Base-by-base conservation (phyloP, 2,888 invertebrate genomes). In the Ophion obscuratus region DNA sequence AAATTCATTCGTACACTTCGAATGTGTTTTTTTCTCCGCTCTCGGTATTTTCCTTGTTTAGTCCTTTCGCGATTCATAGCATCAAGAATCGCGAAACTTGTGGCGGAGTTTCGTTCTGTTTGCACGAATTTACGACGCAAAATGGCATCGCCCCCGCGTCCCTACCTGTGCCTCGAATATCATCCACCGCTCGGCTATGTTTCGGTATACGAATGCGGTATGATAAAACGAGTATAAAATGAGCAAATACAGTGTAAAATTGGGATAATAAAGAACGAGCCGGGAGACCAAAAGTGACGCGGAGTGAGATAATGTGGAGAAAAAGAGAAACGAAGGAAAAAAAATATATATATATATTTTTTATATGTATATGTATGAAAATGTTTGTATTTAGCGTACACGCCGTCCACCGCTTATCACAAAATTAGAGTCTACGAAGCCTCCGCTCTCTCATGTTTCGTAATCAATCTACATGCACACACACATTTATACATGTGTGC, bases 351-450 rank as follows among this genome's bases (percentile, higher is more conserved):
- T 47, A 47, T 47, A 47, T 47, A 47, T 47, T 53, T 17, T 53
- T 4, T 53, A 53, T 14, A 5, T 53, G 17, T 17, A 17, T 17
- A 14, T 53, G 17, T 53, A 53, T 53, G 71, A 80, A 77, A 74
- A 76, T 76, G 62, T 7, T 53, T 71, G 75, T 82, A 68, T 84
- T 31, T 62, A 68, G 75, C 74, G 44, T 53, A 67, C 76, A 89
- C 90, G 89, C 90, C 92, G 92, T 91, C 91, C 90, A 87, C 90
- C 91, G 88, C 88, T 91, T 93, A 93, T 93, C 93, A 93, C 93
- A 93, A 92, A 90, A 91, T 91, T 91, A 90, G 90, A 92, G 91
- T 92, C 91, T 90, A 90, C 89, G 83, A 90, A 90, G 90, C 87
- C 89, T 90, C 86, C 87, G 84, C 78, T 83, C 86, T 87, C 89